Conservation (phyloP, 1,140 invertebrate species). For the Leptinotarsa defecta region DNA sequence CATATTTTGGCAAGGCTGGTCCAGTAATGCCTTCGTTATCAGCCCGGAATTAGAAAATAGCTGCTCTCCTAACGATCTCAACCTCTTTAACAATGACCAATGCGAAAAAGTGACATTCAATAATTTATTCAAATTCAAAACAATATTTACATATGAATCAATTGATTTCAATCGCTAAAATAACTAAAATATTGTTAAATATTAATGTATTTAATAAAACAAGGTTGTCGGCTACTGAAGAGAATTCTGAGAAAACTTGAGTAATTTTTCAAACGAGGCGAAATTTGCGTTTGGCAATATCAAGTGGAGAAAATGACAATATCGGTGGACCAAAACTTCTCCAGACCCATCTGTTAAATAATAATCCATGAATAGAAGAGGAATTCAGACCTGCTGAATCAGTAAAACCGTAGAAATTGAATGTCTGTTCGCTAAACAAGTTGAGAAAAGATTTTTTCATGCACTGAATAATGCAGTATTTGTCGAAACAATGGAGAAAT, state of each 20-base stretch:
- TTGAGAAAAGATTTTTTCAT: no score
- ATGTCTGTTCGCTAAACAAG: no score
- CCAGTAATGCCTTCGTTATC: not conserved
- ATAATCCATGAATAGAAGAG: no score
- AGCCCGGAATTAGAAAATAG: not conserved
- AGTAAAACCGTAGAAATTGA: no score
- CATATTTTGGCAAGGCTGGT: not conserved
- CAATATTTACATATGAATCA: constrained; percentile 38
- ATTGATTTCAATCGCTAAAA: constrained; percentile 24
- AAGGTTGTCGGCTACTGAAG: not conserved
- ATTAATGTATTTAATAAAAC: constrained; percentile 23
- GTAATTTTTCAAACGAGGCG: no score
- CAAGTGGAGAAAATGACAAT: not conserved
- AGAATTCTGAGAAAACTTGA: not conserved
- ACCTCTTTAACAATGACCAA: no score
- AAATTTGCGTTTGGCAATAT: no score
- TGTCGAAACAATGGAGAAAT: no score
- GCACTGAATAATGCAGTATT: no score
- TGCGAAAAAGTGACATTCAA: not conserved
- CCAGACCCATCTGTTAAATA: not conserved
- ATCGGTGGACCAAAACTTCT: not conserved
- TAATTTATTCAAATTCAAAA: constrained; percentile 26
- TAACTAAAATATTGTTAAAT: constrained; percentile 10
- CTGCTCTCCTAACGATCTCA: no score
- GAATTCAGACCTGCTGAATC: no score